A percentile compares a stretch with the other conserved stretches of the same genome.
Conservation (phyloP, 2,797 vertebrate species). For the Xiphophorus birchmanni region DNA sequence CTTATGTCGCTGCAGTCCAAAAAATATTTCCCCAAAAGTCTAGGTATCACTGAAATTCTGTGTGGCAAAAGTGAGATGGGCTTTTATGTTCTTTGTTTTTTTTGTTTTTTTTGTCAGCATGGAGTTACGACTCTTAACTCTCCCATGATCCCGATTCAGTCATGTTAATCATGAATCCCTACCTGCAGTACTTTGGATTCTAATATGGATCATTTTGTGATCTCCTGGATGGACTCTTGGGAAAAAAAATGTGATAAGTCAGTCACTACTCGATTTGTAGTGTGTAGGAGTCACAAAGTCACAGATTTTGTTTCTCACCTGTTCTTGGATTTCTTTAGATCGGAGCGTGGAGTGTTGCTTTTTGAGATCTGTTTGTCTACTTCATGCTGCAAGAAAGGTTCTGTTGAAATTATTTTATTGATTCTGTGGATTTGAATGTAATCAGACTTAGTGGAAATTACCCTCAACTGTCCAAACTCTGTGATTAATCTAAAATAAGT, state of each 20-base stretch:
- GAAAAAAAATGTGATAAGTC: not conserved
- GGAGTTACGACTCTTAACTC: not conserved
- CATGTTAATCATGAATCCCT: not conserved
- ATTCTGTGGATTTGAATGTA: not conserved
- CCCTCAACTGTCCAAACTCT: not conserved
- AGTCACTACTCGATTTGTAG: not conserved
- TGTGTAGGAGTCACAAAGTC: not conserved
- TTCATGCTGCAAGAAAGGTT: not conserved
- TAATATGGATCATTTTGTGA: too few species aligned
- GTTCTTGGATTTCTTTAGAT: not conserved
- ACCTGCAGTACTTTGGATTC: not conserved
- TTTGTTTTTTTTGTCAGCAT: not conserved
- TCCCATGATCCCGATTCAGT: not conserved
- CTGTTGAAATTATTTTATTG: not conserved
- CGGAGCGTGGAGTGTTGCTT: not conserved
- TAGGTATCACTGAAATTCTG: not conserved
- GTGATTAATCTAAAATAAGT: not conserved
- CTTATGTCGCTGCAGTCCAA: not conserved
- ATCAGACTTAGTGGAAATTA: not conserved
- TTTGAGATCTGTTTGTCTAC: not conserved
- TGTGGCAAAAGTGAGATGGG: not conserved
- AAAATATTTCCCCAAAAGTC: not conserved
- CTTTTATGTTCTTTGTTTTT: not conserved
- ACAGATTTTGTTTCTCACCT: not conserved
- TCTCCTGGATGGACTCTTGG: too few species aligned